Evolutionary conservation across 2,888 invertebrate genomes (phyloP), one percentile per base, ranked within the genome.

Genomic region (Dromius quadrimaculatus): DNA sequence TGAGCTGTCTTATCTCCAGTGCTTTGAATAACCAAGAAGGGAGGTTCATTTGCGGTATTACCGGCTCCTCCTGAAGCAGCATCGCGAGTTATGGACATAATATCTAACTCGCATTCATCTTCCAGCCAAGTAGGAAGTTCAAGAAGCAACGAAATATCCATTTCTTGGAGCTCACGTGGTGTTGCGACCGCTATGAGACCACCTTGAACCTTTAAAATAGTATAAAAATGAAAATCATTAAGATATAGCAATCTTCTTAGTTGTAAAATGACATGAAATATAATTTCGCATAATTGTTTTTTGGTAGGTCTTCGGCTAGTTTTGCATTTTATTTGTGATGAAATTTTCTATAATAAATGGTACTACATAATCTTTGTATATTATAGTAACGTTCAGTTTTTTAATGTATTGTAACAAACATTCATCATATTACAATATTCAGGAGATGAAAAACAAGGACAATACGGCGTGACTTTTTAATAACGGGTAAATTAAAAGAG

Each of bases 61-160:
- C 34, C 34, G 73, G 90, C 88, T 50, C 91, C 90, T 72, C 90
- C 84, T 28, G 89, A 85, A 75, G 93, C 94, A 50, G 90, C 89
- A 79, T 93, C 93, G 74, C 89, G 89, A 71, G 88, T 89, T 59
- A 94, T 84, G 79, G 92, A 93, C 76, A 97, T 87, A 76, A 98
- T 92, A 83, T 99, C 98, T 79, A 97, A 91, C 83, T 98, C 98
- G 80, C 96, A 97, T 83, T 98, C 96, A 83, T 98, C 97, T 83
- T 97, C 95, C 71, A 97, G 87, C 97, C 98, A 98, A 73, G 91
- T 90, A 4, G 94, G 93, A 65, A 95, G 91, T 78, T 95, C 93
- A 43, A 99, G 85, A 22, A 99, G 85, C 54, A 95, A 85, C 0
- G 95, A 93, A 76, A 99, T 96, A 83, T 98, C 98, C 89, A 99